Conservation (phyloP, 2,888 invertebrate genomes). For the Euphydryas editha region DNA sequence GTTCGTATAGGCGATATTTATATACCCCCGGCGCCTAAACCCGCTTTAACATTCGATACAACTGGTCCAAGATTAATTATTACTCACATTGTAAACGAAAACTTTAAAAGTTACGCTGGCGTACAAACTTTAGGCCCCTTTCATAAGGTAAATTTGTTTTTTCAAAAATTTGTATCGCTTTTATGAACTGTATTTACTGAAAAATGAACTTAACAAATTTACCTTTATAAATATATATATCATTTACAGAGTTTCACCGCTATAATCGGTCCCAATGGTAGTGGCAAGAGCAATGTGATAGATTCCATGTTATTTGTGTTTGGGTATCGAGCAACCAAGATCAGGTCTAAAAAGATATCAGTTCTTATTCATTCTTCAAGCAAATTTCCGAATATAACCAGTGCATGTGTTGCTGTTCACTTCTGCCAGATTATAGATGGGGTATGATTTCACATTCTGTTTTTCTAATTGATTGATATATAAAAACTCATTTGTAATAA, state of each 20-base stretch:
- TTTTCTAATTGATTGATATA: background rate
- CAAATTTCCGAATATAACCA: conserved; percentile 87
- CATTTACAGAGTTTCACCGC: conserved; percentile 94
- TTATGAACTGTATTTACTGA: no score
- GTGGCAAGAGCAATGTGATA: conserved; percentile 99
- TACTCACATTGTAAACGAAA: conserved; percentile 93
- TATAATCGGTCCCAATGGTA: conserved; percentile 99
- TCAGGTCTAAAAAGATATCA: conserved; percentile 97
- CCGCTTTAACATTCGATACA: conserved; percentile 87
- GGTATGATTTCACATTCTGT: conserved; percentile 67
- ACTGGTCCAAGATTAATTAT: conserved; percentile 95
- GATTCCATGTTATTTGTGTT: conserved; percentile 99
- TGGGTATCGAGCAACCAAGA: conserved; percentile 97
- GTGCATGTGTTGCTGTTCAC: conserved; percentile 93
- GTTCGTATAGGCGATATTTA: conserved; percentile 91
- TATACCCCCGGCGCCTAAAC: conserved; percentile 90
- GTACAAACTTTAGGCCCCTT: conserved; percentile 94
- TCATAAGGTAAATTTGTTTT: conserved; percentile 86
- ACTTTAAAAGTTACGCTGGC: conserved; percentile 98
- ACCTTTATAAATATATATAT: conserved; percentile 22
- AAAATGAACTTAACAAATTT: no score
- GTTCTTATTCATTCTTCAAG: conserved; percentile 96
- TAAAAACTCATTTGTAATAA: no score
- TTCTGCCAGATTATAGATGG: conserved; percentile 92
- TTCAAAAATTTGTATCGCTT: background rate